Percentiles rank a stretch among this genome's conserved stretches.
Conservation (phyloP, 1,140 invertebrate genomes). For the Nixonia krombeini region DNA sequence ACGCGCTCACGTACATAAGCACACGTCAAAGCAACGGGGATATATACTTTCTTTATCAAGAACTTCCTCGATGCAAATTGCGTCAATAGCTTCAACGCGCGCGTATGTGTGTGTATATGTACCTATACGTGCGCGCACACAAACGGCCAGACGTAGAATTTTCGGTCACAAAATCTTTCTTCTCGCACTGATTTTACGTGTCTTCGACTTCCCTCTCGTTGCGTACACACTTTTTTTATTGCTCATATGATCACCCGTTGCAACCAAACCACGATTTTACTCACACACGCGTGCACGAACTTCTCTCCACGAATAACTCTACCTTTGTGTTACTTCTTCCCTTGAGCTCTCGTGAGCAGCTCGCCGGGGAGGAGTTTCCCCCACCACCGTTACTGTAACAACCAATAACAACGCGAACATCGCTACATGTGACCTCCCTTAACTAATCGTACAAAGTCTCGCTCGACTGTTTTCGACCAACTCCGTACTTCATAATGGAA, state of each 20-base stretch:
- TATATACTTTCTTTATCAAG: not conserved
- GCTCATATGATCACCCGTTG: not conserved
- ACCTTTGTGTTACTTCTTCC: not conserved
- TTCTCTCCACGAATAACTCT: not conserved
- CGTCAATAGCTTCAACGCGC: not conserved
- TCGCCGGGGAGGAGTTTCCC: too few species aligned
- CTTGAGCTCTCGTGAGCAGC: not conserved
- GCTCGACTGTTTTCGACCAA: not conserved
- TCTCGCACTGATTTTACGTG: not conserved
- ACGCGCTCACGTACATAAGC: not conserved
- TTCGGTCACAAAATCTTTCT: not conserved
- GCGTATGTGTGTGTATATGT: not conserved
- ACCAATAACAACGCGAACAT: not conserved
- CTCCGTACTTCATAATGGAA: not conserved
- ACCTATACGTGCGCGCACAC: not conserved
- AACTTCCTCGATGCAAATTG: not conserved
- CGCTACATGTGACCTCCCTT: not conserved
- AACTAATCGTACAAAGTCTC: not conserved
- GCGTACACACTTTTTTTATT: not conserved
- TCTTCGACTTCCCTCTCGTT: not conserved
- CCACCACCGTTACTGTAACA: not conserved
- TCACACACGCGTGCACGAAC: not conserved
- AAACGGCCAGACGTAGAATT: not conserved
- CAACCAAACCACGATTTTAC: not conserved
- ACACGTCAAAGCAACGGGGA: not conserved